phyloP scores from a whole-genome alignment of 2,113 vertebrate genomes.

The Datnioides undecimradiatus region DNA sequence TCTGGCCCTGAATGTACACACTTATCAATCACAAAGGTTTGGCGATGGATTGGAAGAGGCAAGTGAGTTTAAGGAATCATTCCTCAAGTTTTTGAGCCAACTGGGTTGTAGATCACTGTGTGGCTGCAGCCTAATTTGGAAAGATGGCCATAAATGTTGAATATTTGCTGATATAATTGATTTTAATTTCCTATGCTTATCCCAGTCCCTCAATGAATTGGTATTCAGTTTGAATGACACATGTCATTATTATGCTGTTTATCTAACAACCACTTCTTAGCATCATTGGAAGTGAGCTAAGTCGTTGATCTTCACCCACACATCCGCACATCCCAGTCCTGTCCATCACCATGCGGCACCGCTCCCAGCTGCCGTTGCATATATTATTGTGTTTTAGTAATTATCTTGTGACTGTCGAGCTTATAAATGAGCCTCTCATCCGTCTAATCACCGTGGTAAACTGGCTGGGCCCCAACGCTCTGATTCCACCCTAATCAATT shows the following conservation, averaged over 20 bases:
- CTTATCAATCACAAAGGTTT: slow-evolving; percentile 28
- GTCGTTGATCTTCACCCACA: slow-evolving; percentile 21
- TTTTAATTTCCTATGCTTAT: background rate
- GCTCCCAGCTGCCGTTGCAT: slow-evolving; percentile 62
- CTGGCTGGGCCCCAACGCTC: slow-evolving; percentile 73
- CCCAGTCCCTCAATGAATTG: background rate
- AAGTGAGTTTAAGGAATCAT: background rate
- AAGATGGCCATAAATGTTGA: background rate
- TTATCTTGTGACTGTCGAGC: slow-evolving; percentile 77
- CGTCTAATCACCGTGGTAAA: slow-evolving; percentile 77
- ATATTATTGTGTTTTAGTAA: slow-evolving; percentile 78
- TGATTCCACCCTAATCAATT: slow-evolving; percentile 82
- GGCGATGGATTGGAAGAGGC: slow-evolving; percentile 1
- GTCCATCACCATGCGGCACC: slow-evolving; percentile 32
- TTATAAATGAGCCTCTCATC: slow-evolving; percentile 82
- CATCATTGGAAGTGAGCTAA: background rate
- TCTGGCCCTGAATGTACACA: slow-evolving; percentile 15
- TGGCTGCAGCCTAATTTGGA: background rate
- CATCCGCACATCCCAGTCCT: slow-evolving; percentile 19
- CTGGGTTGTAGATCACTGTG: background rate
- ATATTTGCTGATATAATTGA: background rate
- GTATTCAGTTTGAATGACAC: slow-evolving; percentile 9
- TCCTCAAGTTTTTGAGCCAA: background rate
- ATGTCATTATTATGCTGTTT: background rate
- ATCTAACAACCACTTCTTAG: background rate